These are phyloP conservation scores for Albula goreensis DNA, from an alignment of 2,113 vertebrate species.

Conservation along the genomic window DNA sequence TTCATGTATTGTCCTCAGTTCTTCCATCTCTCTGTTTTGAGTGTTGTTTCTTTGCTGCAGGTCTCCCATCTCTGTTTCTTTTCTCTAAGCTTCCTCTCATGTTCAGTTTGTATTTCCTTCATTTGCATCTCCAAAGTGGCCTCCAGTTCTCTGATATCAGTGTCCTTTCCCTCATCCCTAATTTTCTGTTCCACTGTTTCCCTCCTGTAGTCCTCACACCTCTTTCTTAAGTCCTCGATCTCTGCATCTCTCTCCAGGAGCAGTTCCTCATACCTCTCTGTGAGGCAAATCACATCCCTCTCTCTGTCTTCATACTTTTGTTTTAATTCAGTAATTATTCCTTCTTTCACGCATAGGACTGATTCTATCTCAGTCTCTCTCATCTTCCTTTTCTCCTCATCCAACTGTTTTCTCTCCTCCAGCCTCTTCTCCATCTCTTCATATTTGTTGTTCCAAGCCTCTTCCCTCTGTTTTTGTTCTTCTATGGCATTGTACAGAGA, in stretches of 20 bases:
- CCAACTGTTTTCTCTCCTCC: neutral
- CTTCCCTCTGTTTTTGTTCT: neutral
- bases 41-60: neutral
- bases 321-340: neutral
- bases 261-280: neutral
- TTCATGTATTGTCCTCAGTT: neutral
- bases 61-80: too few relatives aligned
- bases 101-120: neutral
- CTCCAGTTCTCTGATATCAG: conserved; percentile 33
- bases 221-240: neutral
- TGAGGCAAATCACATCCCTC: neutral
- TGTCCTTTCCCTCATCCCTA: conserved; percentile 22
- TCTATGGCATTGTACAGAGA: neutral
- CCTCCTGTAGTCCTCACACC: neutral
- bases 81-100: neutral
- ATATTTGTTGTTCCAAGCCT: neutral
- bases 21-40: neutral
- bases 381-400: neutral
- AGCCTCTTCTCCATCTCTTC: conserved; percentile 24
- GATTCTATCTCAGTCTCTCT: conserved; percentile 23
- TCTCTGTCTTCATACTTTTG: neutral
- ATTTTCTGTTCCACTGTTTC: neutral
- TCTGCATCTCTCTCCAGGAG: neutral
- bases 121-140: conserved; percentile 28
- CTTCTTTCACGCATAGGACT: neutral